These are phyloP conservation scores for Gulo gulo DNA, from an alignment of 2,113 vertebrate genomes.

Conservation along the genomic window DNA sequence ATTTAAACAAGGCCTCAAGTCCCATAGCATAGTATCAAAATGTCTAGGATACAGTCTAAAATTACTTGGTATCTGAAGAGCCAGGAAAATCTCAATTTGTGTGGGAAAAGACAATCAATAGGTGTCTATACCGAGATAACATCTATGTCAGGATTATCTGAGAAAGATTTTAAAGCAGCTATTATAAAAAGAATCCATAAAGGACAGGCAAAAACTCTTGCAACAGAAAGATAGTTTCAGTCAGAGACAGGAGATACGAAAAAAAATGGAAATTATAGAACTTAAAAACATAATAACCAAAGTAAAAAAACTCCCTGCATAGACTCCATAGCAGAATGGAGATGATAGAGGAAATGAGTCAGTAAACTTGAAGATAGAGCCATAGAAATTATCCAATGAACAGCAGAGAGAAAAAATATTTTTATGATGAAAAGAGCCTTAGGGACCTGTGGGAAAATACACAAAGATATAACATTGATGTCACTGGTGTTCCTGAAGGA, in stretches of 20 bases:
- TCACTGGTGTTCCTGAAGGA: not conserved
- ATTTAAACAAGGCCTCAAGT: not conserved
- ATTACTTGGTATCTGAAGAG: not conserved
- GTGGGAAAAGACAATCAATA: not conserved
- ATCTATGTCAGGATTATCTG: not conserved
- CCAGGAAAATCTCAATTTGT: not conserved
- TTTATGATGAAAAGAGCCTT: not conserved
- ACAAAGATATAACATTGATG: not conserved
- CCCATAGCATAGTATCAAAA: not conserved
- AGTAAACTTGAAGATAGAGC: not conserved
- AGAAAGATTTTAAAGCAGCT: conserved; percentile 4
- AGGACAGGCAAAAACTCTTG: not conserved
- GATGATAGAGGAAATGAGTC: not conserved
- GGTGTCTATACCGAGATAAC: not conserved
- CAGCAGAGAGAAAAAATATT: not conserved
- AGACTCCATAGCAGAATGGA: not conserved
- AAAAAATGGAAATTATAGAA: not conserved
- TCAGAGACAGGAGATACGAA: not conserved
- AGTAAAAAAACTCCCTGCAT: not conserved
- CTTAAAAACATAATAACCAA: not conserved
- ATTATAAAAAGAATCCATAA: not conserved
- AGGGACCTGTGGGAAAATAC: not conserved
- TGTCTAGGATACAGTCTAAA: not conserved
- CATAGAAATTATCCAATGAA: not conserved
- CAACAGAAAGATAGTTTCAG: not conserved